These are phyloP conservation scores for Pollenia griseotomentosa DNA, from an alignment of 2,888 invertebrate genomes.

Conservation along the genomic window DNA sequence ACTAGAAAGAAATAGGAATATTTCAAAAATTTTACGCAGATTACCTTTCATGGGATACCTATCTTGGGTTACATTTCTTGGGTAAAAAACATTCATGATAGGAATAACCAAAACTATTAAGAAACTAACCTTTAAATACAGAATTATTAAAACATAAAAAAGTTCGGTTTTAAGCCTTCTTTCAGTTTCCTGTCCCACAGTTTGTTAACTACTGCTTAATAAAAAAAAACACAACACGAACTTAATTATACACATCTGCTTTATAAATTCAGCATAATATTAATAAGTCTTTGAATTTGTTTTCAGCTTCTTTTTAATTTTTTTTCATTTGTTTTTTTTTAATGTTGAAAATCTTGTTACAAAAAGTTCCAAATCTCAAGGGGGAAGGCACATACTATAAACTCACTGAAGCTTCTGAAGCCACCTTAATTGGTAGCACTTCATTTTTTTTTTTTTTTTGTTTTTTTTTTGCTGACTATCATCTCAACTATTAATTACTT, in stretches of 20 bases:
- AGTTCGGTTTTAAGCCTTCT: background rate
- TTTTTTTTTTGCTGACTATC: slow-evolving; percentile 52
- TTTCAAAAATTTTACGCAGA: no score
- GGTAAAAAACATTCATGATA: no score
- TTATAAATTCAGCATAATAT: slow-evolving; percentile 59
- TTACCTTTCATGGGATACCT: no score
- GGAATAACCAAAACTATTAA: no score
- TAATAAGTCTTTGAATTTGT: slow-evolving; percentile 44
- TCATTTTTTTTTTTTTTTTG: slow-evolving; percentile 25
- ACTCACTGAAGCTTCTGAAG: slow-evolving; percentile 46
- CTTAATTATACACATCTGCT: slow-evolving; percentile 61
- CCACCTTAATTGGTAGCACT: slow-evolving; percentile 69
- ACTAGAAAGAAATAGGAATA: no score
- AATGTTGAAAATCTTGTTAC: slow-evolving; percentile 46
- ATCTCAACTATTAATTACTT: slow-evolving; percentile 66
- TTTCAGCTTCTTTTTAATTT: slow-evolving; percentile 18
- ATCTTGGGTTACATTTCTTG: no score
- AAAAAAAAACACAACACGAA: slow-evolving; percentile 4
- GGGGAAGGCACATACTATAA: slow-evolving; percentile 39
- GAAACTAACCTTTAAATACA: no score
- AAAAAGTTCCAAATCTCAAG: slow-evolving; percentile 24
- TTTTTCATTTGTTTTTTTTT: slow-evolving; percentile 45
- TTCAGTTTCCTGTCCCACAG: background rate
- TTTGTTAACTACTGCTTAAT: background rate
- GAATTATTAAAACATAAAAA: no score